Base-by-base conservation (phyloP, 2,797 vertebrate species). In the Remorina albescens region DNA sequence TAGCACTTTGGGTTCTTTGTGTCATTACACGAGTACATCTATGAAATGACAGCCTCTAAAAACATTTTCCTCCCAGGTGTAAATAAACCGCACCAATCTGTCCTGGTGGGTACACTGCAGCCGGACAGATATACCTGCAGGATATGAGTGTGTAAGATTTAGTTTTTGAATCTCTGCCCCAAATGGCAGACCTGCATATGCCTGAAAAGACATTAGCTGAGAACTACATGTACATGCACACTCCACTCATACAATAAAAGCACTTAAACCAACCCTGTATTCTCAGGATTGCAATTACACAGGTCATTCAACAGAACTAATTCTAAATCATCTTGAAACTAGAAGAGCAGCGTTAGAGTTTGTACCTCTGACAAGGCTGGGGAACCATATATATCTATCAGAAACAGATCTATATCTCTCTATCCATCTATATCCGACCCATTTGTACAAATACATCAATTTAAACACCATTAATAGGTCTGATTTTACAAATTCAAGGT, bases 21-120 rank as follows among this genome's bases (percentile, higher is more conserved):
- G 71, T 81, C 71, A 62, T 49, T 50, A 34, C 21, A 7, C 42
- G 44, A 1, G 10, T 7, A 19, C 65, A 25, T 63, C 79, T 39
- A 41, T 64, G 58, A 80, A 80, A 70, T 70, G 85, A 86, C 80
- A 80, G 39, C 65, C 58, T 32, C 75, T 83, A 56, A 72, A 84
- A 80, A 88, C 80, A 84, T 82, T 83, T 79, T 71, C 71, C 72
- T 77, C 80, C 71, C 75, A 84, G 74, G 86, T 83, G 81, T 71
- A 85, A 88, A 85, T 80, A 77, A 74, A 82, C 46, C 82, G 11
- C 69, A 55, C 39, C 11, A 21, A 63, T 67, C 76, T 47, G 75
- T 62, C 81, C 76, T 54, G 67, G 49, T 62, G 66, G 57, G 66
- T 28, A 32, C 51, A 46, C 41, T 21, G 49, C 9, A 44, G 41